Evolutionary conservation across 2,113 vertebrate species (phyloP), one percentile per base, ranked within the genome.

Genomic region (Noturus placidus): DNA sequence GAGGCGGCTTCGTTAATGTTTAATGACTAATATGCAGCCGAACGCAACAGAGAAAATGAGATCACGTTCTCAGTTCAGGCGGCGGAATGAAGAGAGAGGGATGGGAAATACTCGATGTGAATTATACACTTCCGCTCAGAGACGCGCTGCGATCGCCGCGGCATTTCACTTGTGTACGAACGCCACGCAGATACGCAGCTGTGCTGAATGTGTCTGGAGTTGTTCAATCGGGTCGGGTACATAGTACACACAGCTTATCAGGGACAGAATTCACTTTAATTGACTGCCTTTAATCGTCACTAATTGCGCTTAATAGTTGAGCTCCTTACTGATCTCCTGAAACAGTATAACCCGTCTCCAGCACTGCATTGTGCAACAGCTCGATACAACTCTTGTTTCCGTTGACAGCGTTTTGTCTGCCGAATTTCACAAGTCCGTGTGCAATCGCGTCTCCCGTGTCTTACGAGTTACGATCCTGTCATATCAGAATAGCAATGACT

Each of bases 1-100:
- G 86, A 70, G 86, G 87, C 85, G 88, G 89, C 87, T 89, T 91
- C 88, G 89, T 93, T 92, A 92, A 93, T 93, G 91, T 93, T 94
- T 94, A 93, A 94, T 94, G 90, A 93, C 90, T 91, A 92, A 92
- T 92, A 90, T 89, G 90, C 90, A 77, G 89, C 86, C 20, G 22
- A 46, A 88, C 86, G 87, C 42, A 80, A 90, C 84, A 86, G 90
- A 88, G 91, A 91, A 94, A 93, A 93, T 92, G 84, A 91, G 92
- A 94, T 89, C 91, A 90, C 91, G 90, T 83, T 78, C 78, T 80
- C n/a, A 82, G 83, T 81, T 79, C 86, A 56, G 30, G 78, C 52
- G 9, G 78, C 22, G 13, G 38, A 56, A 33, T 13, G 76, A 52
- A 65, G 59, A 86, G 57, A 79, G 84, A 46, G 19, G n/a, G 67